Evolutionary conservation across 1,140 invertebrate species (phyloP), one percentile per base, ranked within the genome.

Genomic region (Samia ricini): DNA sequence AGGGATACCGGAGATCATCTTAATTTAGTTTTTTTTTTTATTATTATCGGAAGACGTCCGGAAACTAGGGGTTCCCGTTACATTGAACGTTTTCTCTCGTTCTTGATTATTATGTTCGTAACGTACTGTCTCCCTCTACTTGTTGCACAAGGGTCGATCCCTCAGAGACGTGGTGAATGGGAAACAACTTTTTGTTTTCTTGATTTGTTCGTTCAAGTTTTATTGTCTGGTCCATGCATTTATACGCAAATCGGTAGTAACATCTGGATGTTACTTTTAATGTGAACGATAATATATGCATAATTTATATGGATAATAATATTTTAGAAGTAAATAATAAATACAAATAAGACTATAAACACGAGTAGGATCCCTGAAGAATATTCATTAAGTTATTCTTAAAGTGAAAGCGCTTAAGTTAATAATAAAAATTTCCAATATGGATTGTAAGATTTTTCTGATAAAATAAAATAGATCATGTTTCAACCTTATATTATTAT

Each of bases 1-100:
- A 67, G 60, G 64, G 68, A 67, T 70, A 72, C 70, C 72, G 74
- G 75, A n/a, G n/a, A 63, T 75, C 77, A 29, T 19, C 54, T 26
- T 56, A 51, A 5, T 15, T 24, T 24, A 55, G 23, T 71, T 68
- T 54, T 67, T 69, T 69, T 74, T 67, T 67, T 69, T 69, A 73
- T 67, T 63, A 74, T 69, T 71, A 61, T 71, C 72, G 73, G 76
- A 83, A 81, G 75, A 76, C 68, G 66, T 61, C 79, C 83, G 83
- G 82, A 88, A 77, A 70, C 64, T 55, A 29, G 61, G 72, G 76
- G 76, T 68, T 76, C 75, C 84, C 81, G 81, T 87, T 86, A 83
- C 56, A 29, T 59, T 22, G 55, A 59, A 23, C 22, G 33, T 60
- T 55, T 36, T 60, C 19, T 84, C 84, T 69, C 72, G 71, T 61